Evolutionary conservation across 2,888 invertebrate species (phyloP), one percentile per base, ranked within the genome.

Genomic region (Trilocha varians): DNA sequence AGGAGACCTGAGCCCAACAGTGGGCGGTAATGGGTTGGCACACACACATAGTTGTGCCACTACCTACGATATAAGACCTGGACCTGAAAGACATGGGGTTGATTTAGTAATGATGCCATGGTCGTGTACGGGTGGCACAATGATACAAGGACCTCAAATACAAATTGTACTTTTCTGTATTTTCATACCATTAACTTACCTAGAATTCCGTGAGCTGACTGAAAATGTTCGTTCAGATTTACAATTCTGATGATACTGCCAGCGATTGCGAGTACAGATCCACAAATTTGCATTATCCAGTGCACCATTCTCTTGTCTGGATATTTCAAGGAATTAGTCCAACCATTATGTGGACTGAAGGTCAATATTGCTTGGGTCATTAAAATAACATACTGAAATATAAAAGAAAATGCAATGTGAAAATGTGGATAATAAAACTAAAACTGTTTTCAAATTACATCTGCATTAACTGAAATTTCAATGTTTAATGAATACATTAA

Each of bases 311-410:
- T 70, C 48, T 72, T 74, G 1, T 69, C 47, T 1, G 67, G 57
- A 17, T 65, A 50, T 14, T 49, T 58, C 5, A 77, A 52, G 1
- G 53, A 48, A 16, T 50, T 49, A 0, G 69, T 49, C 71, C 70
- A 78, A 15, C 75, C 69, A 0, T 59, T 54, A 36, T 67, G 48
- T 0, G 68, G 64, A 32, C 60, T 76, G 18, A 70, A 55, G 0
- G 66, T 47, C 1, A 74, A 50, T 1, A 78, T 43, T 0, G 71
- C 71, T 61, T 74, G 70, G 15, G 64, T 62, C 69, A 77, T 70
- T 37, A 79, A 41, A 9, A 80, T 48, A 1, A 71, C 48, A 36
- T 78, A 78, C 79, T 80, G 65, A 34, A 72, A 73, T 3, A 16
- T n/a, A 36, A 5, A 38, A 15, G 5, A 36, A 39, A 41, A 36